Evolutionary conservation across 2,113 vertebrate genomes (phyloP), one percentile per base, ranked within the genome.

Genomic region (Lagopus leucura): DNA sequence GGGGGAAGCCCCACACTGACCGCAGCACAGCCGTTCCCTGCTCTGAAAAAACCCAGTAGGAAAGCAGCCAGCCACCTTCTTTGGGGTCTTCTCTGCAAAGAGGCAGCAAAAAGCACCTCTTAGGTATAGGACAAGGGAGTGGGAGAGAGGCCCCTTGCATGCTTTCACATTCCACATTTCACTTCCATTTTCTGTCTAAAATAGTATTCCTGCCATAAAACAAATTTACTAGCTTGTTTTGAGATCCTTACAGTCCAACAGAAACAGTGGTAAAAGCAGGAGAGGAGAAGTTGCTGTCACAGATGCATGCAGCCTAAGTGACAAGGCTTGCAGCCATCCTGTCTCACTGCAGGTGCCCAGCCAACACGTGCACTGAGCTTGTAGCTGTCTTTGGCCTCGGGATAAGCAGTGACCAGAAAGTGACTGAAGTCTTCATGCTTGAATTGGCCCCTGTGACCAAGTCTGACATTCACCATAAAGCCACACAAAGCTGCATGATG

Each of bases 1-100:
- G 13, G 63, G n/a, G 19, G 57, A 54, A 82, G 20, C 4, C 25
- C 6, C 12, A 3, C 14, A 5, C 0, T 0, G 25, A 32, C 14
- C 57, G 10, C 28, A 40, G 40, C 2, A 14, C 4, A 1, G 2
- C 0, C 8, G 5, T 71, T 73, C 19, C 30, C 24, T 8, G 5
- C 32, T 24, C 18, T n/a, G 64, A 18, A 50, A 30, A 63, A 32
- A 1, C n/a, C 15, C 36, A 1, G 0, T 24, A 7, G 47, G 19
- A 84, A 32, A 81, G 27, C 45, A 13, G 7, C 32, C 0, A 1
- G 5, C 32, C 27, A 19, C 21, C 25, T 74, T 19, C 42, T 83
- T 36, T 55, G 66, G 11, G 38, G 24, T 1, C 10, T 6, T 3
- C 1, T 25, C 10, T 52, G 25, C 25, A 60, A 34, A 40, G 17